Base-by-base conservation (phyloP, 2,113 vertebrate genomes). In the Platycercus adscitus region DNA sequence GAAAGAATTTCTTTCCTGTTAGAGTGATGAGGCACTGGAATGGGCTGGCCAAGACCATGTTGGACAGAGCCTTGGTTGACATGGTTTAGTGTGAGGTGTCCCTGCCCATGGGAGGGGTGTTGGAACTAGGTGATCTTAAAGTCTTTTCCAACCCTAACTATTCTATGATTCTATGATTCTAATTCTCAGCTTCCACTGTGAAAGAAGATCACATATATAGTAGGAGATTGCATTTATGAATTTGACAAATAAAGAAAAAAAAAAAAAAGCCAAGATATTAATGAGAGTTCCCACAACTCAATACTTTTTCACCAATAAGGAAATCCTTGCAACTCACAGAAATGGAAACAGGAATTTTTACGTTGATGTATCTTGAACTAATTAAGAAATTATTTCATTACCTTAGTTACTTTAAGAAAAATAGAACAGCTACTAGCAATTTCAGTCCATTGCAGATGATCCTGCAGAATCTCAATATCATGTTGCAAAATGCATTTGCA, bases 161-260 rank as follows among this genome's bases (percentile, higher is more conserved):
- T 46, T 46, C 44, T 46, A 46, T 19, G 17, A 46, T 46, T 19
- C 44, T 46, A 46, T 46, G 18, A 46, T 46, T 46, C 44, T 46
- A 46, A 46, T 21, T 41, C 7, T 66, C n/a, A 55, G 1, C 9
- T 39, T 85, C 64, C 4, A 50, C 56, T 72, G 17, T 49, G 49
- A 58, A 69, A 88, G 20, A n/a, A 9, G 3, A 49, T 13, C 19
- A 73, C 4, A 58, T 7, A 44, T 0, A 49, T 0, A 1, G 2
- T 19, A 49, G 16, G 11, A 86, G 1, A 12, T 53, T 70, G 4
- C 5, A 35, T 35, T 83, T 39, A 53, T 81, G 17, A 6, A 63
- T 66, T 72, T 64, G 29, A 66, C 16, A 58, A 66, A n/a, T 31
- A 53, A 53, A 44, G 17, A 3, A 55, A 31, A 33, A 19, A 31